phyloP scores from a whole-genome alignment of 2,797 vertebrate genomes.

The Cossypha dichroa region DNA sequence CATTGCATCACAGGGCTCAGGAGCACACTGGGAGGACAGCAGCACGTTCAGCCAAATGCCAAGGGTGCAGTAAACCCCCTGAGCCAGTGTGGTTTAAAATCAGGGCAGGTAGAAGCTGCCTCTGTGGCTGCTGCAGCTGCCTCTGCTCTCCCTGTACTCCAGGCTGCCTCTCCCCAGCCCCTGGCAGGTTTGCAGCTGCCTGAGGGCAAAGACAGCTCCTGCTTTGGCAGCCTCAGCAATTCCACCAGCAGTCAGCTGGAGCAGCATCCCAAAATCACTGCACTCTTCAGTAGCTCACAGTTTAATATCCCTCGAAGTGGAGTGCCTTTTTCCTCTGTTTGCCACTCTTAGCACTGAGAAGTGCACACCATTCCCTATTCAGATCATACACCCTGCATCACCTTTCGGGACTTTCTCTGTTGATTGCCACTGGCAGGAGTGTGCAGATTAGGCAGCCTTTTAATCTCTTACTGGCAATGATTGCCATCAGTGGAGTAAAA shows the following conservation, averaged over 20 bases:
- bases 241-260: fast-evolving
- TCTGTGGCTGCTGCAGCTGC: fast-evolving
- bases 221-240: not conserved
- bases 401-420: not conserved
- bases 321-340: not conserved
- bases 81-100: not conserved
- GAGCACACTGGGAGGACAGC: not conserved
- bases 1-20: not conserved
- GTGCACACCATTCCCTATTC: not conserved
- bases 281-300: not conserved
- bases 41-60: not conserved
- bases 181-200: fast-evolving
- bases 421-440: not conserved
- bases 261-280: not conserved
- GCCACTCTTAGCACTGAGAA: not conserved
- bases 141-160: fast-evolving
- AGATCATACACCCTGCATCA: not conserved
- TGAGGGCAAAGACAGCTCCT: not conserved
- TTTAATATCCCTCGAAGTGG: not conserved
- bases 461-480: constrained; percentile 40
- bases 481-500: constrained; percentile 24
- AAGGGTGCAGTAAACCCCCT: not conserved
- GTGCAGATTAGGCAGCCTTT: constrained; percentile 43
- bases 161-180: not conserved
- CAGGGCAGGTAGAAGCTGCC: not conserved